Evolutionary conservation across 1,140 invertebrate genomes (phyloP), one percentile per base, ranked within the genome.

Genomic region (Telenomus remus): DNA sequence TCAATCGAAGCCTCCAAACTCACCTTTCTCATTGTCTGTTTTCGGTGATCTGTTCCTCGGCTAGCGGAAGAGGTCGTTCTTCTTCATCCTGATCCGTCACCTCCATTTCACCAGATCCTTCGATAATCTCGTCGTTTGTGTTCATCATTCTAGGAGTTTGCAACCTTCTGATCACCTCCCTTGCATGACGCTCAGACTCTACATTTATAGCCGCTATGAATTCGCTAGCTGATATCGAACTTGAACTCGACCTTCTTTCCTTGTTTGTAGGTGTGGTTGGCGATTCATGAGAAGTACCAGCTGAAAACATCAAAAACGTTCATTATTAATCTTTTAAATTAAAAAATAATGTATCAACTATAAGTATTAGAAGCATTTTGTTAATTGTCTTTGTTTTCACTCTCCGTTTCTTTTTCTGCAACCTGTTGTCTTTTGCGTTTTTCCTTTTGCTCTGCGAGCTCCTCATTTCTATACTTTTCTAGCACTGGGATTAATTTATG

Each of bases 1-100:
- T 88, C 99, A 99, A 19, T 98, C 98, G 90, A 99, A 99, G 0
- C 98, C 98, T 78, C 98, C 98, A 90, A 99, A 99, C 90, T 99
- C 98, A 82, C 97, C 97, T 88, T 98, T 98, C 81, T 99, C 98
- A 89, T 97, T 97, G 82, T 49, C 83, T 74, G 15, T 60, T 79
- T 13, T 87, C 84, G 0, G 78, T 27, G 0, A 73, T 11, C 44
- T 84, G 80, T 37, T 86, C 85, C 0, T 80, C 79, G 0, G 81
- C 68, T 15, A 82, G 81, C 0, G 79, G 80, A 1, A 82, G 70
- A 7, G 83, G 73, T 53, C 82, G 71, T 7, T 85, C 84, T 39
- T 86, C 86, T 3, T 88, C 86, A 6, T 87, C 85, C 64, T 86
- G 86, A 8, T 84, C 79, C 0, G 84, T 85, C 0, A 86, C 81